phyloP scores from a whole-genome alignment of 2,797 vertebrate species.

The Hippocampus kuda region DNA sequence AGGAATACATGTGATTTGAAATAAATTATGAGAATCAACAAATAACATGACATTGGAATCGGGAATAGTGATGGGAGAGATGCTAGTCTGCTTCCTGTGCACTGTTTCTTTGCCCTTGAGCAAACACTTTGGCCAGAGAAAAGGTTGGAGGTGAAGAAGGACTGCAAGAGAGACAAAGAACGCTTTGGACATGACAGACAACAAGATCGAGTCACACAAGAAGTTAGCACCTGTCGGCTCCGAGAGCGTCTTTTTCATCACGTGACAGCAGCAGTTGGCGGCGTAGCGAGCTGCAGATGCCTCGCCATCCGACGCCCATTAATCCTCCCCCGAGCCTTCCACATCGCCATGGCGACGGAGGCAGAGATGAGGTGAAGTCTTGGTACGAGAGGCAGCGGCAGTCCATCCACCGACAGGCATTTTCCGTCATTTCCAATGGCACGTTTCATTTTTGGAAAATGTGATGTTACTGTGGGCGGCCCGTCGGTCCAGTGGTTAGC shows the following conservation, averaged over 20 bases:
- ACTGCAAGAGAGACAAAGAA: neutral
- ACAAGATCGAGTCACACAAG: neutral
- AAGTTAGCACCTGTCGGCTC: neutral
- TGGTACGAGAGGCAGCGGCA: no score
- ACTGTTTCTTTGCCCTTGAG: neutral
- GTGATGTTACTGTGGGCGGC: no score
- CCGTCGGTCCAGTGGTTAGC: no score
- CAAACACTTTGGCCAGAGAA: neutral
- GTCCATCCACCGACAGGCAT: neutral
- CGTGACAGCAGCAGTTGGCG: slow-evolving; percentile 62
- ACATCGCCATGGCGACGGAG: neutral
- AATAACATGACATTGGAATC: no score
- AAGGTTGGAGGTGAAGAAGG: neutral
- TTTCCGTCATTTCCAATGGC: neutral
- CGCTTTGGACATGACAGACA: neutral
- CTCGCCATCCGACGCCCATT: slow-evolving; percentile 57
- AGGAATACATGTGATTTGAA: no score
- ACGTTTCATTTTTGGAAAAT: neutral
- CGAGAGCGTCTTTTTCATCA: slow-evolving; percentile 46
- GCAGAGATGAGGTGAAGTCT: neutral
- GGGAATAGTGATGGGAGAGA: no score
- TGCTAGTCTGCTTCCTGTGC: no score
- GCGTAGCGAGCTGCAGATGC: slow-evolving; percentile 60
- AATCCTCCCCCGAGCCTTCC: slow-evolving; percentile 41
- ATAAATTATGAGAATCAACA: no score